Conservation (phyloP, 1,140 invertebrate species). For the Platyscapa corneri region DNA sequence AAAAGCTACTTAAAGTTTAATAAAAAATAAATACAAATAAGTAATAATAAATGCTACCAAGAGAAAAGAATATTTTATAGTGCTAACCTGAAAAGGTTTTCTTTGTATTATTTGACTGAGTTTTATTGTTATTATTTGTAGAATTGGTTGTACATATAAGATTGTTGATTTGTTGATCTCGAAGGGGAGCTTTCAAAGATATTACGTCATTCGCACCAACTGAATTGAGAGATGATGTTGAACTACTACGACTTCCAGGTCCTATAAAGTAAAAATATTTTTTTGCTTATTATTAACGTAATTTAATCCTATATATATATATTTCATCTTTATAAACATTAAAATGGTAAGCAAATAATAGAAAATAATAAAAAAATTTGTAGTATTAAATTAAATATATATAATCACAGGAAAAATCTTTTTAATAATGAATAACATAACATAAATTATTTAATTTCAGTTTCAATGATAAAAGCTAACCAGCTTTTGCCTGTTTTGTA, state of each 20-base stretch:
- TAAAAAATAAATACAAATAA: too few relatives aligned
- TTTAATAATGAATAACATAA: background rate
- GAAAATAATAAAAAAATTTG: background rate
- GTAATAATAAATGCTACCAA: too few relatives aligned
- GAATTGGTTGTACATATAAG: slow-evolving; percentile 66
- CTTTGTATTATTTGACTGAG: slow-evolving; percentile 62
- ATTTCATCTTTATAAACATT: background rate
- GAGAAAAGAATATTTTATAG: background rate
- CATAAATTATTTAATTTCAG: too few relatives aligned
- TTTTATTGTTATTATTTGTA: slow-evolving; percentile 68
- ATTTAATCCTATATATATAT: background rate
- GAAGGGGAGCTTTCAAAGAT: slow-evolving; percentile 67
- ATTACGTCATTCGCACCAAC: slow-evolving; percentile 72
- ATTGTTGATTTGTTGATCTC: slow-evolving; percentile 71
- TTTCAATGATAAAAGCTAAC: slow-evolving; percentile 62
- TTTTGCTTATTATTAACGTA: background rate
- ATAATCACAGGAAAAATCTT: too few relatives aligned
- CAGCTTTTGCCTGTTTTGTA: slow-evolving; percentile 87
- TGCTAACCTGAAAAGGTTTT: slow-evolving; percentile 66
- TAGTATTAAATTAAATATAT: background rate
- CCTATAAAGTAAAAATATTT: slow-evolving; percentile 56
- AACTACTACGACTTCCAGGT: slow-evolving; percentile 75
- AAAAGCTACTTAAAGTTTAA: too few relatives aligned
- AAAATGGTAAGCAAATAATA: background rate
- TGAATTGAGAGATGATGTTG: slow-evolving; percentile 76